Evolutionary conservation across 1,140 invertebrate species (phyloP).

Genomic region (Adoxophyes honmai): DNA sequence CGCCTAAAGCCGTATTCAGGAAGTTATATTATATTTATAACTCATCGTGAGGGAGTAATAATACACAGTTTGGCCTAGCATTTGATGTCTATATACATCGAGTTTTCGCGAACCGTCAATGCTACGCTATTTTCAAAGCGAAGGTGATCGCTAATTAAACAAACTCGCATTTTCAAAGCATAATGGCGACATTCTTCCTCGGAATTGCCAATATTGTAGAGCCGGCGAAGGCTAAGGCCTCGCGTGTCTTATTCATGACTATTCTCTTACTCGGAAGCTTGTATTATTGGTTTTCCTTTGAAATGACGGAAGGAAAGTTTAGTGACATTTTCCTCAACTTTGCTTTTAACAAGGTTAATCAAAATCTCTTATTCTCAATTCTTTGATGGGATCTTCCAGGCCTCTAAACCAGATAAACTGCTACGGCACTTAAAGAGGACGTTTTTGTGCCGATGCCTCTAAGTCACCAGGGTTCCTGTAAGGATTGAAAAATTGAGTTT

Average conservation of each 20-base stretch:
- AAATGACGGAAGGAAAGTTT: conserved; percentile 13
- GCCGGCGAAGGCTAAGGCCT: conserved; percentile 29
- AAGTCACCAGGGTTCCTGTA: not conserved
- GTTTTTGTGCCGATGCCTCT: too few relatives aligned
- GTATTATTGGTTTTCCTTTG: conserved; percentile 29
- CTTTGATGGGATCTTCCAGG: too few relatives aligned
- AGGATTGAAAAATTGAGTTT: not conserved
- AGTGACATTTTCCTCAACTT: not conserved
- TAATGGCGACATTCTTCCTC: conserved; percentile 18
- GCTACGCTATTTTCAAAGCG: conserved; percentile 35
- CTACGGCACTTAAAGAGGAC: too few relatives aligned
- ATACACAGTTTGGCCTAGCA: conserved; percentile 19
- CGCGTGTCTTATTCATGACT: conserved; percentile 24
- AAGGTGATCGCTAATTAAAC: conserved; percentile 30
- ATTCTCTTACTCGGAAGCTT: conserved; percentile 15
- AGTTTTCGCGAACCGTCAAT: conserved; percentile 28
- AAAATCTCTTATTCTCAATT: not conserved
- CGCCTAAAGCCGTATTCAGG: too few relatives aligned
- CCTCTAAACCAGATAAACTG: too few relatives aligned
- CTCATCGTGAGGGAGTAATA: too few relatives aligned
- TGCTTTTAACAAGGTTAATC: not conserved
- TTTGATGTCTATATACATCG: conserved; percentile 20
- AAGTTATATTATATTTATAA: too few relatives aligned
- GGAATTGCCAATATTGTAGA: conserved; percentile 21
- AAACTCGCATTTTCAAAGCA: conserved; percentile 6